These are phyloP conservation scores for Junonia oenone DNA, from an alignment of 2,888 invertebrate species.

Conservation along the genomic window DNA sequence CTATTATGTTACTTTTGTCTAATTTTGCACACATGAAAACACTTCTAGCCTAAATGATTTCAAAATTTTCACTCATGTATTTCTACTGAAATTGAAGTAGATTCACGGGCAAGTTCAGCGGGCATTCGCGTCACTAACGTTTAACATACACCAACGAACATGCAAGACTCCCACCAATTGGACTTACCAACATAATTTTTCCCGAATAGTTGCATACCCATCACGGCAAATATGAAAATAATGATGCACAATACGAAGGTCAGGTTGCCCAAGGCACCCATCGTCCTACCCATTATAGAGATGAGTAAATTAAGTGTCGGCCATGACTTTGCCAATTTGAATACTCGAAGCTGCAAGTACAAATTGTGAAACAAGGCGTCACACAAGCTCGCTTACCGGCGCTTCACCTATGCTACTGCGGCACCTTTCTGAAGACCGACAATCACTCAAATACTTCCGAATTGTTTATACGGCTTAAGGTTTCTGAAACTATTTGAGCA, in stretches of 20 bases:
- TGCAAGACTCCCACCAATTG: slow-evolving; percentile 77
- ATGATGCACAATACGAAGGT: slow-evolving; percentile 97
- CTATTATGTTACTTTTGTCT: slow-evolving; percentile 3
- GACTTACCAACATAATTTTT: slow-evolving; percentile 92
- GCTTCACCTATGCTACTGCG: slow-evolving; percentile 79
- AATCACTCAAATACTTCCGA: slow-evolving; percentile 45
- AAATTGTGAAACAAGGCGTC: slow-evolving; percentile 80
- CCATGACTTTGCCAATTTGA: slow-evolving; percentile 98
- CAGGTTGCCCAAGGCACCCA: slow-evolving; percentile 96
- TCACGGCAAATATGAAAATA: slow-evolving; percentile 98
- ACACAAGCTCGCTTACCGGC: slow-evolving; percentile 78
- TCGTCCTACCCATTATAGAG: slow-evolving; percentile 96
- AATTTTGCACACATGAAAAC: slow-evolving; percentile 2
- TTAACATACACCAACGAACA: slow-evolving; percentile 74
- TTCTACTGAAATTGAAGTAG: slow-evolving; percentile 43
- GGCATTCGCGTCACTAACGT: slow-evolving; percentile 58
- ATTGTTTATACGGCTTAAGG: neutral
- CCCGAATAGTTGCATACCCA: slow-evolving; percentile 98
- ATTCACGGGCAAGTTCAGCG: slow-evolving; percentile 47
- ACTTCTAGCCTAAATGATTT: slow-evolving; percentile 14
- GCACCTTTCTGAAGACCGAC: slow-evolving; percentile 51
- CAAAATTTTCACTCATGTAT: slow-evolving; percentile 9
- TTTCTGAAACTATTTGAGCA: slow-evolving; percentile 39
- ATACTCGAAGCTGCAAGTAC: slow-evolving; percentile 92
- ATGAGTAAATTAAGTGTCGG: slow-evolving; percentile 96